Base-by-base conservation (phyloP, 2,113 vertebrate species). In the Noturus placidus region DNA sequence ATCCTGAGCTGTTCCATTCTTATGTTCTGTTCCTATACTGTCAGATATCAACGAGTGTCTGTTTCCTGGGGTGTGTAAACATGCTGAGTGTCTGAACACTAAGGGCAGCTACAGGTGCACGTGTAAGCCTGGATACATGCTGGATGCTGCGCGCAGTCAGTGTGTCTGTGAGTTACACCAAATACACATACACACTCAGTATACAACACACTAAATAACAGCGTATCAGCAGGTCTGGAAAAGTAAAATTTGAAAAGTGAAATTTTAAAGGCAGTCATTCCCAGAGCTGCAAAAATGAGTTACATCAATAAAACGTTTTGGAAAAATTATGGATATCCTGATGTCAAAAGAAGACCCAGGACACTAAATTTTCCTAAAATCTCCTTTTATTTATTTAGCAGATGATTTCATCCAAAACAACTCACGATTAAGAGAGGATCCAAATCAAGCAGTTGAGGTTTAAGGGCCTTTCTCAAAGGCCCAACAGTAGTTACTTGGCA, bases 21-120 rank as follows among this genome's bases (percentile, higher is more conserved):
- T 17, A 78, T 70, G 17, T 57, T 67, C 54, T 83, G 65, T 61
- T 35, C 35, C 30, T 84, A 61, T 72, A 7, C 90, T 92, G 42
- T 77, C 92, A 96, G 95, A 96, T 91, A 95, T 96, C 88, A 96
- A 96, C 22, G 95, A 96, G 92, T 96, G 95, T 87, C 86, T 93
- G 88, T 89, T 96, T 91, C 91, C 92, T 20, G 95, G 95, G 25
- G 91, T 96, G 85, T 96, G 95, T 83, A 95, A 94, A 91, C 95
- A 96, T 15, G 95, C 95, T 0, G 93, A 95, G 61, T 96, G 95
- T 81, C 89, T 96, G 83, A 96, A 96, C 89, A 93, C 93, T 84
- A 95, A 90, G 91, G 95, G 95, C 69, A 96, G 95, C 93, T 96
- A 95, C 94, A 94, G 95, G 91, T 96, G 95, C 93, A 95, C 92